Conservation (phyloP, 2,797 vertebrate genomes). For the Simalia tracyae region DNA sequence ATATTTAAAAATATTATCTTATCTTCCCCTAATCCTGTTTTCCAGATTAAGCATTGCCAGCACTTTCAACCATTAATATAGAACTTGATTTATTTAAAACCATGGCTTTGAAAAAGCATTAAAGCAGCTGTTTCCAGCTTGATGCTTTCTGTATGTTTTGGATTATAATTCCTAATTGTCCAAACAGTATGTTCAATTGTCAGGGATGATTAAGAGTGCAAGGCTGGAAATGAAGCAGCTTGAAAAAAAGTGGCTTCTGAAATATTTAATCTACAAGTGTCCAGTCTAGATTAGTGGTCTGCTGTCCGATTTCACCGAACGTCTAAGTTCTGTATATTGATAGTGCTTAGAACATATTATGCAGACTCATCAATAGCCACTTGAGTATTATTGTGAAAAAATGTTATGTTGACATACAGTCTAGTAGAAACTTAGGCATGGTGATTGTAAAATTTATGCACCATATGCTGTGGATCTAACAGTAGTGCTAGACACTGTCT, state of each 20-base stretch:
- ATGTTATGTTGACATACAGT: background rate
- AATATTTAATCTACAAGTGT: background rate
- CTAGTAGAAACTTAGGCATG: background rate
- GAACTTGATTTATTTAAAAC: background rate
- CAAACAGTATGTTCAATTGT: background rate
- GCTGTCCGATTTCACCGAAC: background rate
- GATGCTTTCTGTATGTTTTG: background rate
- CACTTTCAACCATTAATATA: background rate
- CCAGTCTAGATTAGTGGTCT: background rate
- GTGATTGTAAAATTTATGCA: background rate
- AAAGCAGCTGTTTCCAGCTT: too few relatives aligned
- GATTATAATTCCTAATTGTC: background rate
- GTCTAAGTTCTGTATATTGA: background rate
- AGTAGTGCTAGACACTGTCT: background rate
- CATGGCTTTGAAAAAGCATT: background rate
- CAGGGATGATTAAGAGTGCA: background rate
- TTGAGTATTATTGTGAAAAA: background rate
- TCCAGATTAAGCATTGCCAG: background rate
- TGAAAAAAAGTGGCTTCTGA: background rate
- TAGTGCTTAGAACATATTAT: background rate
- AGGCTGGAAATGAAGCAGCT: background rate
- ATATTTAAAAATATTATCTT: background rate
- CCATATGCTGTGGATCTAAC: background rate
- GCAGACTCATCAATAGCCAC: background rate
- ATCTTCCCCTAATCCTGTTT: background rate